Evolutionary conservation across 2,888 invertebrate genomes (phyloP), one percentile per base, ranked within the genome.

Genomic region (Priocnemis perturbator): DNA sequence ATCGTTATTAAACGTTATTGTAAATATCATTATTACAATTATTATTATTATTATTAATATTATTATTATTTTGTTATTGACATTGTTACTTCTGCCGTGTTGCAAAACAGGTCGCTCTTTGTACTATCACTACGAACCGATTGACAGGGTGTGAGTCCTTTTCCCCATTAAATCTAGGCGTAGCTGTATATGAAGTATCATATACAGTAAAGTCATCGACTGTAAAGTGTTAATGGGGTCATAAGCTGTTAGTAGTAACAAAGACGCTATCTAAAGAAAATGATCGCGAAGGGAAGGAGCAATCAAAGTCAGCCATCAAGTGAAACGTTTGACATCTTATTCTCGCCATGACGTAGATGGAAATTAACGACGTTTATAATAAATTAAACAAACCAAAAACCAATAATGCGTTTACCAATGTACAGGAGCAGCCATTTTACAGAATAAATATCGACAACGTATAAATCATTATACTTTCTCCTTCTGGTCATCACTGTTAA

Each of bases 61-160:
- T 72, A 37, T 9, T 37, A 37, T 37, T 37, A 37, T 37, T 37
- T 37, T 37, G 37, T 37, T 37, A 37, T 37, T 37, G 37, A 37
- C 37, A 37, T 37, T 37, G 37, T 37, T 37, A 37, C 37, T 37
- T 37, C 37, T 37, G 37, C 37, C 37, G 4, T 37, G 71, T 64
- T 60, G 68, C 58, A 69, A 71, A 64, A 67, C 67, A 66, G 50
- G 52, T 75, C 68, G 60, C 66, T 68, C 70, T 77, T 77, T 77
- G 76, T 77, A 77, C 77, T 77, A 77, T 76, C 67, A 72, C 77
- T 76, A 77, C 74, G 76, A 71, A 72, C 70, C 67, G 70, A 72
- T 72, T 65, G 71, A 72, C 67, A 69, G 76, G 76, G 68, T 69
- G 76, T 60, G 53, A 57, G 20, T n/a, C 58, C 58, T 55, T 72